Base-by-base conservation (phyloP, 2,797 vertebrate genomes). In the Urocyon cinereoargenteus region DNA sequence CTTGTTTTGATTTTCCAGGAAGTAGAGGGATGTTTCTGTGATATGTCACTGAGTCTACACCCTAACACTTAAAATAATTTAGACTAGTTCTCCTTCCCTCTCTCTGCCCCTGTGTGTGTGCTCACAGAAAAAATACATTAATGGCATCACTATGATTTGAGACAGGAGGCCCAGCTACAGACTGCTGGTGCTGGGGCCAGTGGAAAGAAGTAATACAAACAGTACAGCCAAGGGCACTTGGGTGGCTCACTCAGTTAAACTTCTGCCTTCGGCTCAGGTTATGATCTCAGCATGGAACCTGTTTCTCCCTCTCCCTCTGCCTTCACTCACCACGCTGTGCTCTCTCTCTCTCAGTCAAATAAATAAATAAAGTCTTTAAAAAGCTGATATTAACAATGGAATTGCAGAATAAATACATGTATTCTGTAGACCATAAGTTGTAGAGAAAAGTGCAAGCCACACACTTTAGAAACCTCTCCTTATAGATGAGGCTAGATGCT, bases 21-120 rank as follows among this genome's bases (percentile, higher is more conserved):
- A 12, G 2, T 28, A 13, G 1, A 26, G 6, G 16, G 10, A 59
- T 21, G 8, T 28, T 78, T 97, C 12, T 62, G 3, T 70, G 21
- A 61, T 40, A n/a, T n/a, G 4, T 66, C 73, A 88, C 36, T 82
- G 55, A 85, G 59, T 86, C 82, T 81, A 59, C 8, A 95, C 57
- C 28, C n/a, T 94, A 79, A 96, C 5, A 86, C 24, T 62, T 90
- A 55, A 77, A 95, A 64, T 94, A 86, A 95, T 62, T 78, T 75
- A 22, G 14, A 78, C 45, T 45, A 84, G 1, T 22, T 91, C 62
- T 61, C 57, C 85, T n/a, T 26, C 66, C 10, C 61, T 78, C 45
- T 53, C 59, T 78, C n/a, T 55, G 4, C 1, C 1, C 3, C 19
- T 55, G 31, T 49, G 36, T 16, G 31, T 70, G 26, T n/a, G 6